Conservation (phyloP, 2,797 vertebrate genomes). For the Selene dorsalis region DNA sequence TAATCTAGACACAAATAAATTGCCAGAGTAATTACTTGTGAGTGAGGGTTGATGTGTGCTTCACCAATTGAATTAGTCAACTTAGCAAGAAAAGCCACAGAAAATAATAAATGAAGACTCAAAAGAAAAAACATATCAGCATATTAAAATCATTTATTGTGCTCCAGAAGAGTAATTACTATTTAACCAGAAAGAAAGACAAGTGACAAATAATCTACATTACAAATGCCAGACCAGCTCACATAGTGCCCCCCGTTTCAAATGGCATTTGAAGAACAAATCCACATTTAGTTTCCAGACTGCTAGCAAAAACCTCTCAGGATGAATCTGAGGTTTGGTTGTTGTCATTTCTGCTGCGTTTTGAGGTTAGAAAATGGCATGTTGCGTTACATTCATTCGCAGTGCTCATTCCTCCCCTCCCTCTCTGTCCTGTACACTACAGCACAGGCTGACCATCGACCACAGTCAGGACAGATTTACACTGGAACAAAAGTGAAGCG, state of each 20-base stretch:
- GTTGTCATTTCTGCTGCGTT: constrained; percentile 72
- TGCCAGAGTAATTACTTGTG: constrained; percentile 56
- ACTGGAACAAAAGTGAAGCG: constrained; percentile 61
- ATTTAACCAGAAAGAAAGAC: constrained; percentile 89
- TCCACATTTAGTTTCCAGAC: constrained; percentile 69
- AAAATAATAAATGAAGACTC: constrained; percentile 58
- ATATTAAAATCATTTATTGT: constrained; percentile 91
- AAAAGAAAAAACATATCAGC: constrained; percentile 74
- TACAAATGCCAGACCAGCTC: constrained; percentile 84
- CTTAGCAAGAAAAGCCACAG: constrained; percentile 31
- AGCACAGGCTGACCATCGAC: constrained; percentile 46
- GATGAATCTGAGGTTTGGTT: constrained; percentile 73
- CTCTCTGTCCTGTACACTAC: constrained; percentile 12
- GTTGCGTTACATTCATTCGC: constrained; percentile 84
- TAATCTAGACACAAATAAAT: constrained; percentile 56
- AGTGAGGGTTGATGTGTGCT: constrained; percentile 42
- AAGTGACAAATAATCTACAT: constrained; percentile 89
- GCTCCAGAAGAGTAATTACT: constrained; percentile 89
- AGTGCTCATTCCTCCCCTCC: constrained; percentile 65
- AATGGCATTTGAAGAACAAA: constrained; percentile 75
- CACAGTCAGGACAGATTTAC: constrained; percentile 54
- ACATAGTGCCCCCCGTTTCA: constrained; percentile 72
- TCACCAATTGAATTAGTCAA: constrained; percentile 58
- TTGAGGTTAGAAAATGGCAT: constrained; percentile 84
- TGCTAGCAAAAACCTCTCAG: constrained; percentile 67